A percentile compares a stretch with the other conserved stretches of the same genome.
Conservation (phyloP, 2,888 invertebrate genomes). For the Neuroscelio doddi region DNA sequence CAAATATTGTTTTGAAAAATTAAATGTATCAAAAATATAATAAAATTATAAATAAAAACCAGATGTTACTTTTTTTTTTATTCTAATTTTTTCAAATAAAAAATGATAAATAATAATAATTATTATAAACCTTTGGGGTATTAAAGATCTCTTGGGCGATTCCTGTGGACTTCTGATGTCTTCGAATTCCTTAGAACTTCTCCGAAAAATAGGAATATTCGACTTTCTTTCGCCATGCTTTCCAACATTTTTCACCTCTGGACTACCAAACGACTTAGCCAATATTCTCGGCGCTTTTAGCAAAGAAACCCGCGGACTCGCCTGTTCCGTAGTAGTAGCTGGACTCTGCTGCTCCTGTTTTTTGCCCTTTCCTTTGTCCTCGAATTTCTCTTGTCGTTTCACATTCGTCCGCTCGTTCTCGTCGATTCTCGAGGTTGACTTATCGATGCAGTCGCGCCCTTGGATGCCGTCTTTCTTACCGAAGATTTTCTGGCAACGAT, state of each 20-base stretch:
- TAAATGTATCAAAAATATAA: too few relatives aligned
- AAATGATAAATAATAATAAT: neutral
- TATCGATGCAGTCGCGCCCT: slow-evolving; percentile 26
- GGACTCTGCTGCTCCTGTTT: slow-evolving; percentile 41
- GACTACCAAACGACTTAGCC: slow-evolving; percentile 44
- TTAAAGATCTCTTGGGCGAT: slow-evolving; percentile 66
- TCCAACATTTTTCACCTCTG: slow-evolving; percentile 48
- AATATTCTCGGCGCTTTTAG: slow-evolving; percentile 63
- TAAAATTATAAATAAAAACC: too few relatives aligned
- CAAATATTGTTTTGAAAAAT: too few relatives aligned
- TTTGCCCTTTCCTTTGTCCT: slow-evolving; percentile 36
- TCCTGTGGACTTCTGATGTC: slow-evolving; percentile 67
- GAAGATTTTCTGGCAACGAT: slow-evolving; percentile 21
- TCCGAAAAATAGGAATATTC: slow-evolving; percentile 65
- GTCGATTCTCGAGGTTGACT: slow-evolving; percentile 22
- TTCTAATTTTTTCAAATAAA: neutral
- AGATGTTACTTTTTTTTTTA: too few relatives aligned
- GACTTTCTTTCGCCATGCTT: slow-evolving; percentile 65
- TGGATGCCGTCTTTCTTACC: slow-evolving; percentile 27
- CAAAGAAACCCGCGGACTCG: slow-evolving; percentile 52
- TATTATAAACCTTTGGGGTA: slow-evolving; percentile 66
- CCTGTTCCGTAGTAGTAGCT: slow-evolving; percentile 11
- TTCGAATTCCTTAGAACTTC: slow-evolving; percentile 67
- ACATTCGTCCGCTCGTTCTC: slow-evolving; percentile 47
- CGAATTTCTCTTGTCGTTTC: too few relatives aligned